Percentiles rank a stretch among this genome's conserved stretches.
Conservation (phyloP, 2,797 vertebrate genomes). For the Hemitrygon akajei region DNA sequence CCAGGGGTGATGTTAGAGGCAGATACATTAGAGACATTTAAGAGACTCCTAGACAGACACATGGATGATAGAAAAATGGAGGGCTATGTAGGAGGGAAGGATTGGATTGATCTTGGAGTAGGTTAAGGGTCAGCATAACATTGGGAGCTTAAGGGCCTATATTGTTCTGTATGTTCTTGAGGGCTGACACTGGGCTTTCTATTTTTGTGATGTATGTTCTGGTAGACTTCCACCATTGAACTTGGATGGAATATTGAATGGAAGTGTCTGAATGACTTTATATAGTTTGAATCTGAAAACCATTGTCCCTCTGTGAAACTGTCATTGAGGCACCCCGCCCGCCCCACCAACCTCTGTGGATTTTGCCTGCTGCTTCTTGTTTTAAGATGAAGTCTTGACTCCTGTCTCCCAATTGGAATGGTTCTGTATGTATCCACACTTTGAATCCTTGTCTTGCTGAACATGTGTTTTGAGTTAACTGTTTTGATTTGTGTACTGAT, state of each 20-base stretch:
- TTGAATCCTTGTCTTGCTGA: slow-evolving; percentile 34
- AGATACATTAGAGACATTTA: too few species aligned
- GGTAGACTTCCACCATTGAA: neutral
- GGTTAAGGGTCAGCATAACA: too few species aligned
- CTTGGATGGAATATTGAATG: neutral
- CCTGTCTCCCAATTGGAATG: neutral
- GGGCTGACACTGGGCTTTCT: neutral
- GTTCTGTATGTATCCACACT: slow-evolving; percentile 36
- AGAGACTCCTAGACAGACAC: too few species aligned
- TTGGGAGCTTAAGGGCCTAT: too few species aligned
- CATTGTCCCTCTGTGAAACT: neutral
- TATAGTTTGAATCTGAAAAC: neutral
- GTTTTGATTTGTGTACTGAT: slow-evolving; percentile 46
- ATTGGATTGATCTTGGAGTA: too few species aligned
- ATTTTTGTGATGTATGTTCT: neutral
- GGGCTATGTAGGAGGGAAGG: too few species aligned
- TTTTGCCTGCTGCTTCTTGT: neutral
- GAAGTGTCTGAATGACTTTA: neutral
- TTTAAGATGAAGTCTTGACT: neutral
- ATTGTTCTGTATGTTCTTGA: neutral
- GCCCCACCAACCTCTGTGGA: neutral
- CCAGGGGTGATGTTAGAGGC: too few species aligned
- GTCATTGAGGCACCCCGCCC: neutral
- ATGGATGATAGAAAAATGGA: too few species aligned
- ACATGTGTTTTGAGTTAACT: slow-evolving; percentile 59